Conservation (phyloP, 2,888 invertebrate genomes). For the Pollenia griseotomentosa region DNA sequence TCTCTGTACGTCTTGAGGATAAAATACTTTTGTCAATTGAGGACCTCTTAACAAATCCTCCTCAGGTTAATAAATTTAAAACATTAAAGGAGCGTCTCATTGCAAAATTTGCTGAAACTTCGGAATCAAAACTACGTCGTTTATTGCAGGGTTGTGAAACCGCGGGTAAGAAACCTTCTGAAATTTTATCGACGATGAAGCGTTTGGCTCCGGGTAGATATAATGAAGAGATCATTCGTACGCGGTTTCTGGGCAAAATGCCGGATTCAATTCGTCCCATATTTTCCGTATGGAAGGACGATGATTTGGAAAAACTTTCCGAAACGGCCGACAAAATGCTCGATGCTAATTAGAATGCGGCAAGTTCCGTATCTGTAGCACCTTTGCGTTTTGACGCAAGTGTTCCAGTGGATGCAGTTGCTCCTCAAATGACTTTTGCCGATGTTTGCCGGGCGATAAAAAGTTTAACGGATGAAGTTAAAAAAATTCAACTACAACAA, state of each 20-base stretch:
- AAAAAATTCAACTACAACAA: slow-evolving; percentile 19
- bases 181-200: slow-evolving; percentile 7
- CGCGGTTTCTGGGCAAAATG: neutral
- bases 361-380: neutral
- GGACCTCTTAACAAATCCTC: slow-evolving; percentile 55
- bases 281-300: too few species aligned
- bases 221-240: slow-evolving; percentile 2
- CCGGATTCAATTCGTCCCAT: too few species aligned
- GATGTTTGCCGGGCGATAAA: slow-evolving; percentile 13
- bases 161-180: neutral
- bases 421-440: neutral
- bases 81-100: too few species aligned
- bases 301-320: too few species aligned
- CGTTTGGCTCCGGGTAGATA: neutral
- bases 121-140: slow-evolving; percentile 13
- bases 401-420: slow-evolving; percentile 17
- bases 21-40: slow-evolving; percentile 50
- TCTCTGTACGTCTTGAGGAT: slow-evolving; percentile 42
- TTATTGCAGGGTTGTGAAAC: slow-evolving; percentile 7
- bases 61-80: slow-evolving; percentile 7
- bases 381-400: neutral
- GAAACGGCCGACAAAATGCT: too few species aligned
- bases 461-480: slow-evolving; percentile 22
- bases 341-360: slow-evolving; percentile 13
- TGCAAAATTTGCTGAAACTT: slow-evolving; percentile 18